phyloP scores from a whole-genome alignment of 1,140 invertebrate genomes.

The Drosophila melanica region DNA sequence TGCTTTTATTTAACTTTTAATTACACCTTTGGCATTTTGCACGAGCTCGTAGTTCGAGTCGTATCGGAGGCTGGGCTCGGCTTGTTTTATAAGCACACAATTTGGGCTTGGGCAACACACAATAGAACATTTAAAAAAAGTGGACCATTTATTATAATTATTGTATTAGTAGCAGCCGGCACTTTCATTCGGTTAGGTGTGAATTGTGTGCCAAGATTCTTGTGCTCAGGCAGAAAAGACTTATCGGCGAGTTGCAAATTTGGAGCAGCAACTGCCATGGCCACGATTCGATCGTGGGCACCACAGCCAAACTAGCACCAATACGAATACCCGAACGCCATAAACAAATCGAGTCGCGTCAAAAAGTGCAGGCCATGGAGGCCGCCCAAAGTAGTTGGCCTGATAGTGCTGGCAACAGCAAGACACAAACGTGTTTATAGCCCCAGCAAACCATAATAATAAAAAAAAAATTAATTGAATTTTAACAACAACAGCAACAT shows the following conservation, averaged over 20 bases:
- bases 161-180: constrained; percentile 10
- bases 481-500: constrained; percentile 53
- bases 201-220: constrained; percentile 41
- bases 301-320: constrained; percentile 22
- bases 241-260: constrained; percentile 65
- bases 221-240: constrained; percentile 67
- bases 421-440: constrained; percentile 74
- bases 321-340: constrained; percentile 33
- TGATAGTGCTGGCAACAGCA: constrained; percentile 45
- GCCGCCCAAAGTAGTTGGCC: constrained; percentile 63
- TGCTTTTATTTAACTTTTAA: constrained; percentile 67
- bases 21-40: constrained; percentile 81
- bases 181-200: constrained; percentile 14
- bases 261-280: constrained; percentile 74
- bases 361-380: constrained; percentile 75
- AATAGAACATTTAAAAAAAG: too few species aligned
- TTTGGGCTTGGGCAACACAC: constrained; percentile 6
- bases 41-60: constrained; percentile 7
- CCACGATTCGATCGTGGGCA: constrained; percentile 44
- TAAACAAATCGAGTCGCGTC: constrained; percentile 60
- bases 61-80: background rate
- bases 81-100: constrained; percentile 22
- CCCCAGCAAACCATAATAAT: constrained; percentile 56
- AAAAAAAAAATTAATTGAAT: constrained; percentile 67
- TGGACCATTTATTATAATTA: constrained; percentile 21